A percentile compares a stretch with the other conserved stretches of the same genome.
phyloP scores from a whole-genome alignment of 2,888 invertebrate genomes.

The Pheosia gnoma region DNA sequence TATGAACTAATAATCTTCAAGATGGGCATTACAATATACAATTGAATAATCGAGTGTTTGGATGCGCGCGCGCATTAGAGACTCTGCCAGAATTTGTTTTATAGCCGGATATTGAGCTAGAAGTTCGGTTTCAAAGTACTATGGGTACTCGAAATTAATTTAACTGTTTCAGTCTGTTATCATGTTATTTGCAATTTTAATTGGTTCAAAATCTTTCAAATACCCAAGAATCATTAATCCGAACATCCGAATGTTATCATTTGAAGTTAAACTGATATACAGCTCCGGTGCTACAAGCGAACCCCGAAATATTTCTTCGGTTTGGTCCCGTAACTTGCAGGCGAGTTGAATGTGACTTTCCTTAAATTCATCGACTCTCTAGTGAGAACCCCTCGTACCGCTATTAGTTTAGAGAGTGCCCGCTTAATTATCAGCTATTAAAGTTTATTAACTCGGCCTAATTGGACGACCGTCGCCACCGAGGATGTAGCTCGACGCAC shows the following conservation, averaged over 20 bases:
- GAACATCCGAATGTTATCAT: no score
- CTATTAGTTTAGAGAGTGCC: constrained; percentile 38
- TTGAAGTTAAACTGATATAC: no score
- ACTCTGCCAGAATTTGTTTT: not conserved
- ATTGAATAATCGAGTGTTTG: not conserved
- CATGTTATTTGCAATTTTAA: no score
- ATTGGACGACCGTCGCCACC: constrained; percentile 43
- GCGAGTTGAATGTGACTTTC: not conserved
- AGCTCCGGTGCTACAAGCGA: no score
- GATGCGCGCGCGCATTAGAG: not conserved
- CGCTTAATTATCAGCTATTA: constrained; percentile 55
- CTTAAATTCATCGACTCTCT: constrained; percentile 9
- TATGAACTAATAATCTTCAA: not conserved
- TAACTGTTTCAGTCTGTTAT: no score
- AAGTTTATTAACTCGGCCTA: constrained; percentile 58
- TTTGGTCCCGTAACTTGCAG: no score
- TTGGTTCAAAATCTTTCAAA: no score
- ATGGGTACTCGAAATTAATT: not conserved
- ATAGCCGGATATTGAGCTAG: constrained; percentile 5
- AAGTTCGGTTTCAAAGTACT: not conserved
- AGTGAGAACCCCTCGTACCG: constrained; percentile 30
- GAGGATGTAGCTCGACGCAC: constrained; percentile 5
- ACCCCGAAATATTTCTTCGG: no score
- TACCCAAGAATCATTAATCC: no score
- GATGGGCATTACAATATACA: no score